Conservation (phyloP, 2,797 vertebrate species). For the Erethizon dorsatum region DNA sequence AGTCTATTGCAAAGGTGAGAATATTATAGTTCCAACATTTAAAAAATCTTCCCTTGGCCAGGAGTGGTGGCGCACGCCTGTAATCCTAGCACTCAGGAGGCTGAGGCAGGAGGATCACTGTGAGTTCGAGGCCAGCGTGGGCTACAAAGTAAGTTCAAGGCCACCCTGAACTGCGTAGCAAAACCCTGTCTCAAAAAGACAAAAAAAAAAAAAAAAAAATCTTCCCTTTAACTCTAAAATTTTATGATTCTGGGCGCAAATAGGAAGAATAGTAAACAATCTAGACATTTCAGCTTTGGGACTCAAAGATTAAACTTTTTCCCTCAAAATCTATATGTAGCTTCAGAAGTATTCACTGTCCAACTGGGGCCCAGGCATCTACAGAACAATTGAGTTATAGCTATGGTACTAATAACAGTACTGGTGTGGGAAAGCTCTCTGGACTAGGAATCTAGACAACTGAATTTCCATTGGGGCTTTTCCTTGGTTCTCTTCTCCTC, state of each 20-base stretch:
- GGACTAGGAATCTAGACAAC: background rate
- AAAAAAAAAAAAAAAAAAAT: background rate
- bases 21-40: background rate
- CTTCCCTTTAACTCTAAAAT: slow-evolving; percentile 28
- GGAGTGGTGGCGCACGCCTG: no score
- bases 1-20: slow-evolving; percentile 9
- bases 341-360: background rate
- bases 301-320: slow-evolving; percentile 8
- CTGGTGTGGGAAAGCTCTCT: background rate
- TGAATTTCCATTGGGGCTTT: background rate
- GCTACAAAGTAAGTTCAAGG: no score
- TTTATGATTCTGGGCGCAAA: slow-evolving; percentile 27
- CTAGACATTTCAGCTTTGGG: slow-evolving; percentile 7
- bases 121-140: no score
- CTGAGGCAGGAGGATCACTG: no score
- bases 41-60: slow-evolving; percentile 4
- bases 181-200: no score
- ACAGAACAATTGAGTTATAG: background rate
- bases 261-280: background rate
- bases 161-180: no score
- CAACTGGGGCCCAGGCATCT: background rate
- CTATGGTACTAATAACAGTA: background rate
- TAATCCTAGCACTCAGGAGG: no score
- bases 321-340: background rate
- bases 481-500: slow-evolving; percentile 11